Evolutionary conservation across 2,888 invertebrate species (phyloP), one percentile per base, ranked within the genome.

Genomic region (Drosophila austrosaltans): DNA sequence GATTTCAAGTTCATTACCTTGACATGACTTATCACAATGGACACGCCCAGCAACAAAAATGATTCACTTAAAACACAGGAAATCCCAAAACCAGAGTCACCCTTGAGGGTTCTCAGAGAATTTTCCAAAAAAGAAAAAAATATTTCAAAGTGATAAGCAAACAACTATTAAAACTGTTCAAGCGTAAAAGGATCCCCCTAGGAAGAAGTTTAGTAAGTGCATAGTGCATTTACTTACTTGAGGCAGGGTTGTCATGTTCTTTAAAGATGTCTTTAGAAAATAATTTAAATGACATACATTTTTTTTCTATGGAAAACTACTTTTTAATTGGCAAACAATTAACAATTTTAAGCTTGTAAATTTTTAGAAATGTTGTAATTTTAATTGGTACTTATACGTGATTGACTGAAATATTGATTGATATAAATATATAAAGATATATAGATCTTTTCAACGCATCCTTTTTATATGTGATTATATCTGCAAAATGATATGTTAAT

Each of bases 121-220:
- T 56, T 62, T 67, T 53, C 32, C 10, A 66, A 64, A 72, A 78
- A 66, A 67, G 69, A 63, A 57, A 66, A 72, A 78, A 66, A 67
- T 71, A 63, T 61, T 22, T 57, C 32, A 42, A 7, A 30, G 62
- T 67, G 68, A 81, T 70, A 80, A 76, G 69, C 72, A 64, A 69
- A 72, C 79, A 78, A 62, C 76, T 63, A 81, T 80, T 73, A 83
- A 85, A 86, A 80, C 82, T 77, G 76, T 76, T 82, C 75, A 83
- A 73, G 88, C 86, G 79, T 86, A 75, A 77, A 87, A 86, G 86
- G 86, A 86, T 87, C 81, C 62, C 42, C 69, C 68, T 58, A 62
- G 53, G 48, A 61, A 62, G 28, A 44, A 68, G 62, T 36, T 36
- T 36, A 69, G 63, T 73, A 67, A 70, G 71, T 68, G 69, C 58